Conservation (phyloP, 1,140 invertebrate species). For the Drosophila melanogaster region Release_6_plus_ISO1_MT NT_033777.3:7217501-7218000, state of each 20-base stretch:
- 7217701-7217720: not conserved
- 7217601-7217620: too few relatives aligned
- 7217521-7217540: too few relatives aligned
- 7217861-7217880: slow-evolving; percentile 52
- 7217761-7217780: slow-evolving; percentile 55
- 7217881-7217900: slow-evolving; percentile 41
- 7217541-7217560: too few relatives aligned
- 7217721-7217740: slow-evolving; percentile 33
- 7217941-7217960: not conserved
- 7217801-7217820: slow-evolving; percentile 56
- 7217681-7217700: not conserved
- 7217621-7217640: not conserved
- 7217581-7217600: too few relatives aligned
- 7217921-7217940: slow-evolving; percentile 41
- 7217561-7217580: too few relatives aligned
- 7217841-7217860: slow-evolving; percentile 59
- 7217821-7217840: slow-evolving; percentile 34
- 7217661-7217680: not conserved
- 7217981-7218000: slow-evolving; percentile 64
- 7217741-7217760: slow-evolving; percentile 61
- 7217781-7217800: slow-evolving; percentile 36
- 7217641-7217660: not conserved
- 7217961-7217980: not conserved
- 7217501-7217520: not conserved
- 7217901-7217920: slow-evolving; percentile 55